Base-by-base conservation (phyloP, 2,113 vertebrate genomes). In the Brienomyrus brachyistius region DNA sequence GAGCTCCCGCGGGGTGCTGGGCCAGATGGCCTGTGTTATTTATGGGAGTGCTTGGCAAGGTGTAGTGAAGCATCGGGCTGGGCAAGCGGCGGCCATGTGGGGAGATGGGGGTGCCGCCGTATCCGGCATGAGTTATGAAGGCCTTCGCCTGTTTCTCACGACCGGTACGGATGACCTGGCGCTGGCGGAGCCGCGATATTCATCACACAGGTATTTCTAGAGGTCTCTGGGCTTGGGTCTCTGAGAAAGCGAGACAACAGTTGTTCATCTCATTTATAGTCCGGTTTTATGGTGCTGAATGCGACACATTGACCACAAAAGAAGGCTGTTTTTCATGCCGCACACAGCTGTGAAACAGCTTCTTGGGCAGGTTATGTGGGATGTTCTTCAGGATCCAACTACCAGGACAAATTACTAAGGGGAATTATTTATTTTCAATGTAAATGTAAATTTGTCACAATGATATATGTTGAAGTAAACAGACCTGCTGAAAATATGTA, bases 121-220 rank as follows among this genome's bases (percentile, higher is more conserved):
- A 89, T 90, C 88, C 85, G 66, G 89, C 54, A 47, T 91, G 91
- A 93, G 90, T 91, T 91, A 93, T 87, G 89, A 90, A 84, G 85
- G 89, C 83, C 74, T 90, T 45, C 40, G 43, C 9, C 56, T 89
- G 86, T 90, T 91, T 91, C 91, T 92, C 91, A 91, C 90, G 89
- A 82, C 86, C 82, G 87, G 89, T 91, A 88, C 40, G 86, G 90
- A 86, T 89, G 88, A 87, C 89, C 90, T 87, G 89, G 80, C 77
- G 92, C 84, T 59, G 74, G 50, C 13, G 9, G 56, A 74, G 83
- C 10, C 77, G 87, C 59, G 47, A 59, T 89, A 93, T 92, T 70
- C 87, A 89, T 91, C 90, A 80, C 77, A 45, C 84, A 84, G 87
- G 89, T 62, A 56, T 48, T n/a, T 62, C 87, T n/a, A 88, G 90